Conservation (phyloP, 2,888 invertebrate genomes). For the Bombylius major region DNA sequence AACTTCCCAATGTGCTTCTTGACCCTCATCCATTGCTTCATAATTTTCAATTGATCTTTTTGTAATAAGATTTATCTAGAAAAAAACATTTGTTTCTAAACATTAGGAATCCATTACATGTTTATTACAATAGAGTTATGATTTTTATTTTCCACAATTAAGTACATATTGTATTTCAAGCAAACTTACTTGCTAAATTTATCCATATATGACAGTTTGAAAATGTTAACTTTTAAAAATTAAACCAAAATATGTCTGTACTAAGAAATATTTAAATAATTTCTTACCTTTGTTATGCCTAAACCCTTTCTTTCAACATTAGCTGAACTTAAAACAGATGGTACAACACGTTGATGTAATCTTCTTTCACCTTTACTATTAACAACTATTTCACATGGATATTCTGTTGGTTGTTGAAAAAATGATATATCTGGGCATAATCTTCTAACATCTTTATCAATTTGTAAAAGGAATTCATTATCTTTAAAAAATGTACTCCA, state of each 20-base stretch:
- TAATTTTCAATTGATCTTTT: constrained; percentile 72
- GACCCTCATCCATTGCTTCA: constrained; percentile 72
- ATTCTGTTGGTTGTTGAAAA: constrained; percentile 88
- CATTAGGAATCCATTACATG: not conserved
- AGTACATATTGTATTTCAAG: not conserved
- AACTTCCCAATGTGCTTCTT: constrained; percentile 98
- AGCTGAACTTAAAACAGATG: constrained; percentile 71
- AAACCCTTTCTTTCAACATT: constrained; percentile 79
- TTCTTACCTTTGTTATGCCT: constrained; percentile 71
- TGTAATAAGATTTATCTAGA: constrained; percentile 53
- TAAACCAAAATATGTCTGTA: not conserved
- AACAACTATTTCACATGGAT: constrained; percentile 70
- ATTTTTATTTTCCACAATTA: no score
- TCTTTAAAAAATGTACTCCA: constrained; percentile 96
- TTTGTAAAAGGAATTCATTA: constrained; percentile 93
- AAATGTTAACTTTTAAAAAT: not conserved
- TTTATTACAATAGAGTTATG: no score
- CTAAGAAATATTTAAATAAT: not conserved
- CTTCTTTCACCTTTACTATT: constrained; percentile 70
- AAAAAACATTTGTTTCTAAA: not conserved
- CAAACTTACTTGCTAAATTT: not conserved
- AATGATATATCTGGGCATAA: constrained; percentile 94
- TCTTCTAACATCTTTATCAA: constrained; percentile 92
- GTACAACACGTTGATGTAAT: constrained; percentile 78
- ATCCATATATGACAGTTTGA: not conserved